phyloP scores from a whole-genome alignment of 2,888 invertebrate species.

The Cataglyphis cursor region DNA sequence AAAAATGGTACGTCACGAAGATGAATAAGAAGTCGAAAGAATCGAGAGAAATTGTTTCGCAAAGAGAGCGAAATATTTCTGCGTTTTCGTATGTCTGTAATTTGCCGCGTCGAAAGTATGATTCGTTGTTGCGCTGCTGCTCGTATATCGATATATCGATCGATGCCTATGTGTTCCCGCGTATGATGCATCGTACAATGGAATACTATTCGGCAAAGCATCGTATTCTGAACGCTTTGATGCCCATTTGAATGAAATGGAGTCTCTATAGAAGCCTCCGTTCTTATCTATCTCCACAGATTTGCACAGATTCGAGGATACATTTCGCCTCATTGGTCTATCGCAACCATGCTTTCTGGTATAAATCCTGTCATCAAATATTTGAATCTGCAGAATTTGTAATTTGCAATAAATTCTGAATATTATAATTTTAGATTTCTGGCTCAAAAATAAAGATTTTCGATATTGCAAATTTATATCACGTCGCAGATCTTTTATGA shows the following conservation, averaged over 20 bases:
- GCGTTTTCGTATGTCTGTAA: slow-evolving; percentile 2
- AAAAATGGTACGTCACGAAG: neutral
- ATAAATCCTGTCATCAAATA: neutral
- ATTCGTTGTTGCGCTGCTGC: neutral
- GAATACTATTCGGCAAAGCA: neutral
- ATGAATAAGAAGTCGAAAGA: neutral
- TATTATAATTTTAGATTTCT: neutral
- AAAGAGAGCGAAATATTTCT: neutral
- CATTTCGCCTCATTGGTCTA: neutral
- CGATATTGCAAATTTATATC: slow-evolving; percentile 9
- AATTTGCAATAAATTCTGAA: slow-evolving; percentile 9
- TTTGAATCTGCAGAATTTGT: neutral
- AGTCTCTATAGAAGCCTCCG: neutral
- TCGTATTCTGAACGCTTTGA: neutral
- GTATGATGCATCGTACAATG: neutral
- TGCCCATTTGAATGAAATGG: slow-evolving; percentile 8
- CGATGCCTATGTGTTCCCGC: neutral
- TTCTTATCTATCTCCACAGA: slow-evolving; percentile 3
- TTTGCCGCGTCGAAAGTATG: neutral
- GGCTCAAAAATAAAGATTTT: neutral
- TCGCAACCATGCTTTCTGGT: neutral
- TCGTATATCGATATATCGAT: slow-evolving; percentile 1
- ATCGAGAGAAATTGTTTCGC: neutral
- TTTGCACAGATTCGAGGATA: neutral
- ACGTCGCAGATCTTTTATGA: neutral